Conservation (phyloP, 2,888 invertebrate genomes). For the Drosophila nigricruria region DNA sequence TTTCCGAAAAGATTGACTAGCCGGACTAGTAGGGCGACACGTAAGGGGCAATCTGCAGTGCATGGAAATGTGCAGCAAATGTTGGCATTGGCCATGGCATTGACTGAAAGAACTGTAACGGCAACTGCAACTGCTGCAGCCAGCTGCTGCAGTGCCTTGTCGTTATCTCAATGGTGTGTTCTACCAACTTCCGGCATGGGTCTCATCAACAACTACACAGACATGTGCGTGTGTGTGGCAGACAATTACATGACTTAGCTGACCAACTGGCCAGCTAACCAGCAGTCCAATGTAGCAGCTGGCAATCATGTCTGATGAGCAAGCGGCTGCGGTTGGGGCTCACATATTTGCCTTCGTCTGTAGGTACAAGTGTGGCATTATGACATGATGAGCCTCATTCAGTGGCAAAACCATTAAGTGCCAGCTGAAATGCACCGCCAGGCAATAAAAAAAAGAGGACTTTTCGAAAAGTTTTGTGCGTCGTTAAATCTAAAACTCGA, state of each 20-base stretch:
- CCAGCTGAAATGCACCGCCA: slow-evolving; percentile 28
- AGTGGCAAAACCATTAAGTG: slow-evolving; percentile 52
- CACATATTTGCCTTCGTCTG: slow-evolving; percentile 53
- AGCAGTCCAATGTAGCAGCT: slow-evolving; percentile 31
- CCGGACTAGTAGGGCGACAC: slow-evolving; percentile 3
- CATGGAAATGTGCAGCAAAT: slow-evolving; percentile 24
- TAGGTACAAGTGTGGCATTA: slow-evolving; percentile 61
- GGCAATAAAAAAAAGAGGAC: slow-evolving; percentile 31
- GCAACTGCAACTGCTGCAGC: slow-evolving; percentile 8
- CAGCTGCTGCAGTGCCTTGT: slow-evolving; percentile 38
- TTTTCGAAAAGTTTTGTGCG: slow-evolving; percentile 58
- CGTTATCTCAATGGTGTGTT: slow-evolving; percentile 60
- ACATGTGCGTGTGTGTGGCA: slow-evolving; percentile 39
- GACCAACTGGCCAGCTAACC: slow-evolving; percentile 47
- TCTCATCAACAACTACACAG: slow-evolving; percentile 32
- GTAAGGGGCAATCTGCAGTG: slow-evolving; percentile 11
- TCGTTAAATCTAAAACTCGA: slow-evolving; percentile 56
- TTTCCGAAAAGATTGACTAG: slow-evolving; percentile 56
- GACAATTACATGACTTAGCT: slow-evolving; percentile 69
- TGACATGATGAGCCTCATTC: slow-evolving; percentile 75
- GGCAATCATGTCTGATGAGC: slow-evolving; percentile 49
- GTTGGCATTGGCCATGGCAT: slow-evolving; percentile 23
- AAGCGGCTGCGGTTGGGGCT: slow-evolving; percentile 48
- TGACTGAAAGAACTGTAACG: slow-evolving; percentile 2
- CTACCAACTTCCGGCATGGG: slow-evolving; percentile 44